Evolutionary conservation across 2,888 invertebrate genomes (phyloP).

Genomic region (Spicauda simplicius): DNA sequence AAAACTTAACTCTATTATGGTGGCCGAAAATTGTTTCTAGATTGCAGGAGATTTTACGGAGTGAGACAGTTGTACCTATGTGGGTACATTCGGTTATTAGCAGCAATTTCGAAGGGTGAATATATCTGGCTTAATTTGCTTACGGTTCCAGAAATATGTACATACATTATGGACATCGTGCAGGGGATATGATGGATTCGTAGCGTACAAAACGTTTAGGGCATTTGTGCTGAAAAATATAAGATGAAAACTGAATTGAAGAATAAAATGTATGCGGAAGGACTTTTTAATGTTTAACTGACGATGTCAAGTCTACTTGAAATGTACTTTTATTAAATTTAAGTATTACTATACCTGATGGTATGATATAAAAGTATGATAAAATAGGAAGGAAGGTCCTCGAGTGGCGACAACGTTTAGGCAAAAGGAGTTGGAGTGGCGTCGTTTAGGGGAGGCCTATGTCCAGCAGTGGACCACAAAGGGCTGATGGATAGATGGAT

Average conservation of each 20-base stretch:
- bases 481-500: too few species aligned
- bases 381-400: too few species aligned
- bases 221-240: slow-evolving; percentile 11
- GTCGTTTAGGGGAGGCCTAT: too few species aligned
- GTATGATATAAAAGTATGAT: too few species aligned
- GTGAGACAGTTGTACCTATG: slow-evolving; percentile 45
- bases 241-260: background rate
- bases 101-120: slow-evolving; percentile 81
- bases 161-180: slow-evolving; percentile 32
- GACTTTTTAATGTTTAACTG: too few species aligned
- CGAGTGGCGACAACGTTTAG: too few species aligned
- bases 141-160: slow-evolving; percentile 70
- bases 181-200: slow-evolving; percentile 24
- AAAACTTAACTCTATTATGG: background rate
- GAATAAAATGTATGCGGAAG: too few species aligned
- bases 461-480: too few species aligned
- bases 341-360: too few species aligned
- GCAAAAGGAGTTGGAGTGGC: too few species aligned
- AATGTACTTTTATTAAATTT: too few species aligned
- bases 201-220: slow-evolving; percentile 13
- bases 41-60: slow-evolving; percentile 1
- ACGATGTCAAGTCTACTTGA: too few species aligned
- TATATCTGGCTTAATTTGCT: slow-evolving; percentile 79
- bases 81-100: slow-evolving; percentile 67
- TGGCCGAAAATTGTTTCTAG: background rate